These are phyloP conservation scores for Drosophila gunungcola DNA, from an alignment of 1,140 invertebrate species.

Conservation along the genomic window DNA sequence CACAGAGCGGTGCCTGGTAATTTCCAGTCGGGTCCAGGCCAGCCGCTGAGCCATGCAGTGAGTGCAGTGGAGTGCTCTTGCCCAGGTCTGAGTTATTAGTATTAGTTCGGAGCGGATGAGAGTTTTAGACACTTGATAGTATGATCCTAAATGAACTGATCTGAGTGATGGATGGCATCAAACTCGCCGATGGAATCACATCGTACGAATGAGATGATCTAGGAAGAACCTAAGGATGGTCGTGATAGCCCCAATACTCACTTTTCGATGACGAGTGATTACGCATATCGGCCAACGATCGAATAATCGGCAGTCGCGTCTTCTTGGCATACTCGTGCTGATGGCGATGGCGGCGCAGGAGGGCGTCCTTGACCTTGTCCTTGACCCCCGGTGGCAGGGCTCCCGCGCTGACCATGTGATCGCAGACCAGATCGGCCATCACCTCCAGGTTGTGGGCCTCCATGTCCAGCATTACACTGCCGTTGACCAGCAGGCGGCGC, in stretches of 20 bases:
- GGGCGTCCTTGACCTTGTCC: slow-evolving; percentile 94
- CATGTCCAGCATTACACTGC: slow-evolving; percentile 96
- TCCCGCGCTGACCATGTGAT: slow-evolving; percentile 94
- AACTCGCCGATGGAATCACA: slow-evolving; percentile 42
- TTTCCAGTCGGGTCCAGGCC: slow-evolving; percentile 66
- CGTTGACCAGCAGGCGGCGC: slow-evolving; percentile 93
- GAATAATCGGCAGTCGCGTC: slow-evolving; percentile 96
- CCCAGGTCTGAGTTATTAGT: slow-evolving; percentile 46
- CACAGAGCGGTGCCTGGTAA: slow-evolving; percentile 86
- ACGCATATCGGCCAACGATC: slow-evolving; percentile 97
- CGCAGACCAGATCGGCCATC: slow-evolving; percentile 95
- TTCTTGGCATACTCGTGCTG: slow-evolving; percentile 94
- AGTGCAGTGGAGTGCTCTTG: slow-evolving; percentile 71
- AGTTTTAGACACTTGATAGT: slow-evolving; percentile 67
- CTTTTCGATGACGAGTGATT: slow-evolving; percentile 98
- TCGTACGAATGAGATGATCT: slow-evolving; percentile 67
- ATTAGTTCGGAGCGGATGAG: slow-evolving; percentile 37
- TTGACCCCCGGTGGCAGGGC: slow-evolving; percentile 90
- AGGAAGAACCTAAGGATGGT: slow-evolving; percentile 16
- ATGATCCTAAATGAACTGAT: slow-evolving; percentile 42
- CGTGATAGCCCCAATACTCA: slow-evolving; percentile 87
- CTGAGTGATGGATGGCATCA: slow-evolving; percentile 19
- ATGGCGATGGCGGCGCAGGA: slow-evolving; percentile 96
- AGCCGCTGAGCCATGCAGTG: slow-evolving; percentile 64
- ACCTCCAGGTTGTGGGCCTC: slow-evolving; percentile 93